Evolutionary conservation across 2,797 vertebrate species (phyloP), one percentile per base, ranked within the genome.

Genomic region (Hippocampus kuda): DNA sequence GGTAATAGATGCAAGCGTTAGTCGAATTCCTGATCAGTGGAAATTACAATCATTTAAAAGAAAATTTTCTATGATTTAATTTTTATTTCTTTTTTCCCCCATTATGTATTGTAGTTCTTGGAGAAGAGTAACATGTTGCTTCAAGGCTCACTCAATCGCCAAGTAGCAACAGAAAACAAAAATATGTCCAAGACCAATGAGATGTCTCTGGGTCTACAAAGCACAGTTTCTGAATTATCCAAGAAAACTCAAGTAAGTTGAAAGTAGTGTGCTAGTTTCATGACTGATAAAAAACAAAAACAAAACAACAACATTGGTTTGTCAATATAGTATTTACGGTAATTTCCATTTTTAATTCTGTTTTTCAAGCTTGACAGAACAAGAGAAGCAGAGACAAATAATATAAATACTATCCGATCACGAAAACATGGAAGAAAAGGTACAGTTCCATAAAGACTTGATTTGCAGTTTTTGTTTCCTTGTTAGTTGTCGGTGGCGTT

Each of bases 41-140:
- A 9, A 48, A 48, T 27, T 15, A 26, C 4, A 53, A 49, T 20
- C 20, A 51, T 51, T 18, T 66, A 9, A 18, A 22, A 5, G 6
- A 26, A 20, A 42, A 16, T 22, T 1, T n/a, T 38, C 11, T 11
- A 24, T 20, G 13, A 27, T 27, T 24, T 44, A 9, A 9, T 34
- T 26, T 41, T 46, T 59, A 16, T 41, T 27, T 8, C 2, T 10
- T 41, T n/a, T 18, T 16, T 20, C 15, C 42, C 24, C 2, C 8
- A 68, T 59, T 20, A 10, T 68, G 48, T 4, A 41, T 41, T 59
- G 4, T 15, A 68, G 67, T 46, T 59, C 24, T 42, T 68, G 38
- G 67, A 68, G 67, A 68, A 60, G 56, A 68, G 24, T 12, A 59
- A 59, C n/a, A 62, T 46, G n/a, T 27, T 68, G 54, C 56, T 46